A percentile compares a stretch with the other conserved stretches of the same genome.
Evolutionary conservation across 2,113 vertebrate genomes (phyloP).

Genomic region (Loxodonta africana): DNA sequence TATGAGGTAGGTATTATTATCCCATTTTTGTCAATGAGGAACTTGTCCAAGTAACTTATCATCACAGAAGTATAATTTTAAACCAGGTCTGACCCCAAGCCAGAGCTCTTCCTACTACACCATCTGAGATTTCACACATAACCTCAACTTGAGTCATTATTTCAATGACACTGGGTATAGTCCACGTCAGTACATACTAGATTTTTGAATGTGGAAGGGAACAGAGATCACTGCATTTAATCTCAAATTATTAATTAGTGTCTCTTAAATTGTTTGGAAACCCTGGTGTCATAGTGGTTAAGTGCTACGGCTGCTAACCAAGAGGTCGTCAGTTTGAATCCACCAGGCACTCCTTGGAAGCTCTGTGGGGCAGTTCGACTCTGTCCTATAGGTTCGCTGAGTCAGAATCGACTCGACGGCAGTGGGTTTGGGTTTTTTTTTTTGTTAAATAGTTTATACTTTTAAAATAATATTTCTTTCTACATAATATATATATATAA

Average conservation of each 20-base stretch:
- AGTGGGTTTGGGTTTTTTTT: no score
- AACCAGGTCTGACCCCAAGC: background rate
- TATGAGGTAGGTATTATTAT: background rate
- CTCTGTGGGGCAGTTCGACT: no score
- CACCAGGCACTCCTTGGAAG: no score
- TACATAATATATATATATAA: background rate
- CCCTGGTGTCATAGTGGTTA: no score
- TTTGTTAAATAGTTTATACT: conserved; percentile 32
- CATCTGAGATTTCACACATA: background rate
- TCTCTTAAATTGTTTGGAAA: background rate
- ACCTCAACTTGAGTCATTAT: background rate
- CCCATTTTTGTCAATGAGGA: conserved; percentile 32
- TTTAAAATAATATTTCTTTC: background rate
- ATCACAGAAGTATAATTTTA: conserved; percentile 6
- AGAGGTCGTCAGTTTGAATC: no score
- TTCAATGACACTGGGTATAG: background rate
- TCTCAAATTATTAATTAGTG: background rate
- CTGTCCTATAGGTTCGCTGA: no score
- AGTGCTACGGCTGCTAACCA: no score
- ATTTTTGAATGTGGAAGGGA: conserved; percentile 29
- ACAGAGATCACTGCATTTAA: conserved; percentile 1
- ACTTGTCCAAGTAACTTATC: conserved; percentile 8
- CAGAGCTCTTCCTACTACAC: background rate
- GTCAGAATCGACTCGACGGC: no score
- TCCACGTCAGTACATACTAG: background rate